These are phyloP conservation scores for Gobionotothen gibberifrons DNA, from an alignment of 2,797 vertebrate species.

Conservation along the genomic window DNA sequence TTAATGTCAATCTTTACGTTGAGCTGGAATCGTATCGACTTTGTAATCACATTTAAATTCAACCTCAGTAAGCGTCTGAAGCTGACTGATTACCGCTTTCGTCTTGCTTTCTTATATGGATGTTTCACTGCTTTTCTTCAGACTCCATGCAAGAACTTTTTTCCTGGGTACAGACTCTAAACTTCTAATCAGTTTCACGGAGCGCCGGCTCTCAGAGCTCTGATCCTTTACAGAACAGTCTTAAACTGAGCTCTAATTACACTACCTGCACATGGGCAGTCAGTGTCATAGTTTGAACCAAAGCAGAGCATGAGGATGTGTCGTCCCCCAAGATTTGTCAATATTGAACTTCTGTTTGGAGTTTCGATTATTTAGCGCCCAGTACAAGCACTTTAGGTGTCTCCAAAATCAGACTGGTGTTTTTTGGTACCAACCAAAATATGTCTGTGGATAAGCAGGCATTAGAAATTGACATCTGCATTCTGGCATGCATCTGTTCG, in stretches of 20 bases:
- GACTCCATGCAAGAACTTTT: constrained; percentile 21
- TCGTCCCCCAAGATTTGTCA: no score
- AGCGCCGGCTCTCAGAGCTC: constrained; percentile 4
- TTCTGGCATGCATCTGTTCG: no score
- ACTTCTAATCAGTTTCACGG: constrained; percentile 47
- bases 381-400: no score
- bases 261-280: neutral
- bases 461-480: no score
- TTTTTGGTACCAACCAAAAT: no score
- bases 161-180: neutral
- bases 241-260: neutral
- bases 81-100: neutral
- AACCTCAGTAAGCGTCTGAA: neutral
- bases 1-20: neutral
- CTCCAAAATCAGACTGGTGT: no score
- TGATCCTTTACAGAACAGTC: constrained; percentile 15
- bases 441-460: no score
- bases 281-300: no score
- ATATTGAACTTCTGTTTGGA: no score
- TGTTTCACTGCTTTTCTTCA: neutral
- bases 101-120: neutral
- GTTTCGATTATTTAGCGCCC: neutral
- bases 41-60: constrained; percentile 14
- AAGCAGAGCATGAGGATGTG: no score
- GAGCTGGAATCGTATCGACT: neutral